A percentile compares a stretch with the other conserved stretches of the same genome.
Evolutionary conservation across 2,113 vertebrate genomes (phyloP).

Genomic region (Aegotheles bennettii): DNA sequence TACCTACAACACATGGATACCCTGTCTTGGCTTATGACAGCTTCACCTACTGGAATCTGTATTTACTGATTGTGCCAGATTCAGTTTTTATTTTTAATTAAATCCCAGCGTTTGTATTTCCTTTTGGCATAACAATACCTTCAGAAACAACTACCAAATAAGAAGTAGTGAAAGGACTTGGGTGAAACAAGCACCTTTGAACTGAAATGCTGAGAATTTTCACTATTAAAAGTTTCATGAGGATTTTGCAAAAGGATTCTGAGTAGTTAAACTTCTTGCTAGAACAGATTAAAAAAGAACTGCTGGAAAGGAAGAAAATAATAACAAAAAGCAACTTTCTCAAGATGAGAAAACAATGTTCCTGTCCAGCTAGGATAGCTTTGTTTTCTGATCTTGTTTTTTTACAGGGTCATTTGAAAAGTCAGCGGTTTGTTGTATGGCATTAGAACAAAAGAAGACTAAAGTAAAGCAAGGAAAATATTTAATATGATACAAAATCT

Average conservation of each 20-base stretch:
- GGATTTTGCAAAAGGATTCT: neutral
- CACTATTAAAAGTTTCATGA: neutral
- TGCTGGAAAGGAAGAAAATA: neutral
- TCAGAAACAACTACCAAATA: neutral
- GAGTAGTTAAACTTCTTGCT: neutral
- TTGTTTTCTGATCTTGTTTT: neutral
- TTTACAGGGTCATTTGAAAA: neutral
- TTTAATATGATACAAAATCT: slow-evolving; percentile 49
- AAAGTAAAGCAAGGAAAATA: neutral
- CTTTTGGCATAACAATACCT: neutral
- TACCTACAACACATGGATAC: neutral
- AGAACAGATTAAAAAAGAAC: neutral
- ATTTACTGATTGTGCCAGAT: neutral
- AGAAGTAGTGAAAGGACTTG: neutral
- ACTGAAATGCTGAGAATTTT: neutral
- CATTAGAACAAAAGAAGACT: slow-evolving; percentile 25
- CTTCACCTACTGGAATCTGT: neutral
- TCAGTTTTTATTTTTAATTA: neutral
- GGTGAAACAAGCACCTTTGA: neutral
- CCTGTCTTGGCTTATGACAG: neutral
- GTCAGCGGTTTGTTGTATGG: neutral
- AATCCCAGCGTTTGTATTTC: neutral
- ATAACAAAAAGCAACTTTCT: neutral
- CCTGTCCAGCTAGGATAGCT: neutral
- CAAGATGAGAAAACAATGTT: neutral